Percentiles rank a stretch among this genome's conserved stretches.
Conservation (phyloP, 2,888 invertebrate species). For the Acrocyrtus sp. region DNA sequence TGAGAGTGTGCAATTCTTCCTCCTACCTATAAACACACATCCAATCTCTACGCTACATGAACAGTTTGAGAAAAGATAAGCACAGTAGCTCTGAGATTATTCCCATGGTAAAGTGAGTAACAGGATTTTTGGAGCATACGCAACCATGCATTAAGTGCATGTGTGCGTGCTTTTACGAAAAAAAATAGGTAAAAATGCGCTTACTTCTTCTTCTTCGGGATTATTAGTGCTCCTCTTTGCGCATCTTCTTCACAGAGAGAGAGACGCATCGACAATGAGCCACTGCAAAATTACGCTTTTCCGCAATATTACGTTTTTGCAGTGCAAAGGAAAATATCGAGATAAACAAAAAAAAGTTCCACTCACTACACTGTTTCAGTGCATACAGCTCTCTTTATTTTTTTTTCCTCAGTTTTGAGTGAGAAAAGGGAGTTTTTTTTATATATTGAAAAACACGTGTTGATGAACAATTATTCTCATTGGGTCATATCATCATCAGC, state of each 20-base stretch:
- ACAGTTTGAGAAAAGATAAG: not conserved
- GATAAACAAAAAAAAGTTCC: not conserved
- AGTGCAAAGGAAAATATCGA: no score
- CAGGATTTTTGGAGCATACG: slow-evolving; percentile 51
- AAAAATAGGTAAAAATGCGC: slow-evolving; percentile 21
- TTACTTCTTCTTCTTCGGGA: not conserved
- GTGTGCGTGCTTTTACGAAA: slow-evolving; percentile 30
- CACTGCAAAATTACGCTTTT: not conserved
- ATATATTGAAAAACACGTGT: slow-evolving; percentile 2
- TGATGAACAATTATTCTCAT: not conserved
- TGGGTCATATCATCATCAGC: not conserved
- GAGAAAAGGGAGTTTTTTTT: no score
- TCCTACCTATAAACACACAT: not conserved
- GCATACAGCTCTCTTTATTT: not conserved
- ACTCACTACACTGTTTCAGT: slow-evolving; percentile 2
- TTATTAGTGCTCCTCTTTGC: not conserved
- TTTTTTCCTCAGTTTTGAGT: no score
- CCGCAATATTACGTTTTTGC: not conserved
- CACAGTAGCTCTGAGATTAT: not conserved
- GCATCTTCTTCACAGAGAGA: not conserved
- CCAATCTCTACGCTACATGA: not conserved
- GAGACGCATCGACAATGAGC: not conserved
- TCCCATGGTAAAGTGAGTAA: slow-evolving; percentile 45
- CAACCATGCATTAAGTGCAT: slow-evolving; percentile 41
- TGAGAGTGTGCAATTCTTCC: no score